Percentiles rank a stretch among this genome's conserved stretches.
Evolutionary conservation across 2,888 invertebrate species (phyloP).

Genomic region (Imbricaverruca yamaguchii): DNA sequence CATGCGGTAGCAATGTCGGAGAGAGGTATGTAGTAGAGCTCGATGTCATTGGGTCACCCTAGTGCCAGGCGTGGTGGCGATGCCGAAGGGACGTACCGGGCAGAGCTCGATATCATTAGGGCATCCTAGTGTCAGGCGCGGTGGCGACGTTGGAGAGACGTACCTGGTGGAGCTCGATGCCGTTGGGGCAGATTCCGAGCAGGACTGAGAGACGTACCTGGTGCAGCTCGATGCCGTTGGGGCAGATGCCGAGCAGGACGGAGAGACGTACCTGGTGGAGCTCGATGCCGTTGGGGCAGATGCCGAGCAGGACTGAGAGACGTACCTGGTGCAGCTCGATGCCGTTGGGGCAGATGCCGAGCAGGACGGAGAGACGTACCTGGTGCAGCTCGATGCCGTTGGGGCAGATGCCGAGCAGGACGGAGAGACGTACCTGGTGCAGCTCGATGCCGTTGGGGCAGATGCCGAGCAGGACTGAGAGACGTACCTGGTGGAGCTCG

Average conservation of each 20-base stretch:
- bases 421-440: constrained; percentile 53
- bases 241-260: too few species aligned
- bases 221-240: too few species aligned
- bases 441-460: constrained; percentile 88
- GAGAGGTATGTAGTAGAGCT: too few species aligned
- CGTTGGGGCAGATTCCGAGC: constrained; percentile 85
- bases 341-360: constrained; percentile 86
- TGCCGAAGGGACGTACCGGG: too few species aligned
- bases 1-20: constrained; percentile 40
- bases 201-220: constrained; percentile 49
- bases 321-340: constrained; percentile 69
- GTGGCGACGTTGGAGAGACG: constrained; percentile 3
- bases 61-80: too few species aligned
- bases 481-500: constrained; percentile 62
- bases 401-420: constrained; percentile 85
- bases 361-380: constrained; percentile 55
- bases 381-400: constrained; percentile 81
- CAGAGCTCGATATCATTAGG: too few species aligned
- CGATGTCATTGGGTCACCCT: too few species aligned
- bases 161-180: constrained; percentile 74
- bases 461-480: constrained; percentile 71
- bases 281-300: constrained; percentile 69
- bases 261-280: too few species aligned
- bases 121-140: too few species aligned
- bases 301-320: constrained; percentile 64